phyloP scores from a whole-genome alignment of 2,113 vertebrate genomes.

The Charina bottae region DNA sequence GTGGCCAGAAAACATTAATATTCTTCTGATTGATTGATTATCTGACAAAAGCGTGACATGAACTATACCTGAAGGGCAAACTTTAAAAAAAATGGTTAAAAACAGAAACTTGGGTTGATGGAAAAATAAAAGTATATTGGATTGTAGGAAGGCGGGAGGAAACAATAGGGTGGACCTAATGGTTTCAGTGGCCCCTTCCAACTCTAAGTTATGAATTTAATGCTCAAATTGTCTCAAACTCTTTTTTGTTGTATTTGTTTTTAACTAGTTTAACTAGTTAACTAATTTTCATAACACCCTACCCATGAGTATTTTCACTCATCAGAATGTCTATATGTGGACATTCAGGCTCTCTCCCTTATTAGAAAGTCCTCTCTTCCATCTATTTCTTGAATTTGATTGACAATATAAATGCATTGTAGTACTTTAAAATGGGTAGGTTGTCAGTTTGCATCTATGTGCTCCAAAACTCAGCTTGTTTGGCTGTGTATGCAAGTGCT shows the following conservation, averaged over 20 bases:
- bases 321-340: background rate
- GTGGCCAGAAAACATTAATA: background rate
- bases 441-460: constrained; percentile 36
- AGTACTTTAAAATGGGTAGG: background rate
- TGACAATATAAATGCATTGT: constrained; percentile 24
- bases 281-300: background rate
- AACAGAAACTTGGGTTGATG: background rate
- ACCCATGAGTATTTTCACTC: background rate
- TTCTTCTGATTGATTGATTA: background rate
- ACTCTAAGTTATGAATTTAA: background rate
- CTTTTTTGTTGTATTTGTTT: background rate
- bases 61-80: background rate
- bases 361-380: background rate
- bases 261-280: no score
- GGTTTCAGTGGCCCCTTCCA: background rate
- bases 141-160: background rate
- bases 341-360: background rate
- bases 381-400: constrained; percentile 21
- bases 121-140: background rate
- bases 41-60: background rate
- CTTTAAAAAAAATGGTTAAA: background rate
- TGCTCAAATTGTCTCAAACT: background rate
- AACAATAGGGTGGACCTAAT: background rate
- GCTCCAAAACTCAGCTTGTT: constrained; percentile 27
- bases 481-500: constrained; percentile 55